Evolutionary conservation across 1,140 invertebrate genomes (phyloP).

Genomic region (Philotrypesis tridentata): DNA sequence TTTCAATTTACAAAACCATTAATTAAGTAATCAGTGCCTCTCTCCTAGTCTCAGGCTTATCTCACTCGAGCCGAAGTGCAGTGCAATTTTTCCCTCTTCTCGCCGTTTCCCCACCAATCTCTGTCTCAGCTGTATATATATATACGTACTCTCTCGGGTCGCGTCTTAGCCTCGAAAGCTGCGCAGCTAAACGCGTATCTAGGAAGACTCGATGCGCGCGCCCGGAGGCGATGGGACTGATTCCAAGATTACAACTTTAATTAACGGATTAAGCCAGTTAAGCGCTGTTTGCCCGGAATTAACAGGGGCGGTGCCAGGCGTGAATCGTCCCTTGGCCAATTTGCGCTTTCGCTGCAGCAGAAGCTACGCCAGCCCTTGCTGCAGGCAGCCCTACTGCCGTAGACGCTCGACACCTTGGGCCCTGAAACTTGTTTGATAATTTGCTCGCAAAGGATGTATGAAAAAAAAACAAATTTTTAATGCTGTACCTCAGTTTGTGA

Average conservation of each 20-base stretch:
- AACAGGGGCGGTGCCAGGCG: constrained; percentile 40
- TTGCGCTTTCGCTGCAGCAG: neutral
- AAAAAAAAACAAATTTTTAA: too few species aligned
- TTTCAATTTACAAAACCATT: constrained; percentile 16
- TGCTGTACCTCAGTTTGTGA: too few species aligned
- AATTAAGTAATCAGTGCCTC: neutral
- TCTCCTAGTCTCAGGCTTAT: neutral
- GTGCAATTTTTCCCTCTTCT: neutral
- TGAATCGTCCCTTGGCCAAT: constrained; percentile 2
- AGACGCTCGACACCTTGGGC: too few species aligned
- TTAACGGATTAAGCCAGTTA: constrained; percentile 58
- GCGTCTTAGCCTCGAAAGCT: neutral
- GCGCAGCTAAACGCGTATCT: neutral
- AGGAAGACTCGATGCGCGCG: neutral
- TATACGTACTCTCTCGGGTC: too few species aligned
- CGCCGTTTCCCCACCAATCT: neutral
- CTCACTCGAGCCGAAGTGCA: neutral
- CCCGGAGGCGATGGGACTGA: constrained; percentile 44
- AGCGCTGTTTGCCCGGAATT: constrained; percentile 48
- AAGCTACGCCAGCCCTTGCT: neutral
- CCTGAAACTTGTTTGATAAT: too few species aligned
- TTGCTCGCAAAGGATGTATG: too few species aligned
- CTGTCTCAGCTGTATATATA: too few species aligned
- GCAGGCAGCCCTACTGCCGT: too few species aligned
- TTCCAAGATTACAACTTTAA: constrained; percentile 62